These are phyloP conservation scores for Trissoscelio sp. DNA, from an alignment of 2,888 invertebrate species.

Conservation along the genomic window DNA sequence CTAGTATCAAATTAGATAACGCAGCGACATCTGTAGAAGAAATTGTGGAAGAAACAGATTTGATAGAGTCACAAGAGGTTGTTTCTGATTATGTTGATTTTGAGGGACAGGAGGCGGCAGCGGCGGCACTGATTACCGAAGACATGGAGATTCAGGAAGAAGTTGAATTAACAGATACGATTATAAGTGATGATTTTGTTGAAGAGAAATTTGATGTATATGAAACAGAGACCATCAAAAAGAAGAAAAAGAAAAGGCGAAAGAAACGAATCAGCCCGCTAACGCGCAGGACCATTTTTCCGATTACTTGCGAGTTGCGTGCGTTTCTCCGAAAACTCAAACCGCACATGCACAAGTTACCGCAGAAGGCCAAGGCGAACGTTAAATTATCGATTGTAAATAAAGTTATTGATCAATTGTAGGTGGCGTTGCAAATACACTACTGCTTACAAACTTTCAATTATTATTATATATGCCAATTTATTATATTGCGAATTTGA, in stretches of 20 bases:
- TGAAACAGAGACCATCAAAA: constrained; percentile 60
- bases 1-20: no score
- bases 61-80: no score
- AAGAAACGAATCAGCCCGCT: constrained; percentile 72
- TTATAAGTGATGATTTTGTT: constrained; percentile 60
- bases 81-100: constrained; percentile 71
- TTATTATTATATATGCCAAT: neutral
- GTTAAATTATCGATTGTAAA: constrained; percentile 81
- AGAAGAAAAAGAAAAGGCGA: constrained; percentile 24
- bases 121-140: constrained; percentile 49
- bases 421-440: constrained; percentile 31
- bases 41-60: no score
- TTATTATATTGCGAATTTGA: no score
- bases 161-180: constrained; percentile 68
- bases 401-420: constrained; percentile 81
- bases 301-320: constrained; percentile 78
- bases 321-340: constrained; percentile 79
- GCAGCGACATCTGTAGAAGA: no score
- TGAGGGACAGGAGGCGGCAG: constrained; percentile 70
- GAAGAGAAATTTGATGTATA: constrained; percentile 71
- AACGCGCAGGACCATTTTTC: constrained; percentile 78
- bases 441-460: no score
- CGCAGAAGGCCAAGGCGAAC: constrained; percentile 79
- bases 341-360: constrained; percentile 80
- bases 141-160: constrained; percentile 71